Conservation (phyloP, 2,113 vertebrate genomes). For the Semnornis frantzii region DNA sequence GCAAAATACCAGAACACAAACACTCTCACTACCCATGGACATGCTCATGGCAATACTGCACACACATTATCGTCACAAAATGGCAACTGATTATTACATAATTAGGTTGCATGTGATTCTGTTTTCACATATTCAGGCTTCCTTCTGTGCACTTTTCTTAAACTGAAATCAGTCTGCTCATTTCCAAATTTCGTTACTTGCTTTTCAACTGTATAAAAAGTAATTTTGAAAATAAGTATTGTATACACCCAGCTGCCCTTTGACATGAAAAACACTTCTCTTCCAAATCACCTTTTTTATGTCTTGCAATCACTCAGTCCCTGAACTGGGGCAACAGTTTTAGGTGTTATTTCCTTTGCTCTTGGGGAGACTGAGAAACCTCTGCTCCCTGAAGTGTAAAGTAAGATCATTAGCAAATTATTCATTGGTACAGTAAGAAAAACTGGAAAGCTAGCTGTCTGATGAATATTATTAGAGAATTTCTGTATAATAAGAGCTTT, state of each 20-base stretch:
- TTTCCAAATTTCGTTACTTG: neutral
- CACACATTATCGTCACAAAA: neutral
- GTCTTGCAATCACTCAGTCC: neutral
- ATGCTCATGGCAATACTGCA: neutral
- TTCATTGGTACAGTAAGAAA: neutral
- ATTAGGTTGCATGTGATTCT: fast-evolving
- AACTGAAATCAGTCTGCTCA: neutral
- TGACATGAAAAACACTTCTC: neutral
- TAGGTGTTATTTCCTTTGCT: neutral
- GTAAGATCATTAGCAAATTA: slow-evolving; percentile 57
- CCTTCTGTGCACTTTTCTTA: neutral
- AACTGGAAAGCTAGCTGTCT: slow-evolving; percentile 15
- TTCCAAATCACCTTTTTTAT: neutral
- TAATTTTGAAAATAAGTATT: neutral
- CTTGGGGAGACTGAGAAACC: neutral
- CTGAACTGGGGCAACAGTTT: neutral
- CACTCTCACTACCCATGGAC: neutral
- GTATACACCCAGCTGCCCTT: neutral
- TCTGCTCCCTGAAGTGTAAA: slow-evolving; percentile 35
- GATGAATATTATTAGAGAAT: slow-evolving; percentile 54
- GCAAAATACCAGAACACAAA: neutral
- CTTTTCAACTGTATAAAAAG: neutral
- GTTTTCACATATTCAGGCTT: neutral
- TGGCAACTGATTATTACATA: neutral
- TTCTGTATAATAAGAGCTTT: slow-evolving; percentile 48